Conservation (phyloP, 2,113 vertebrate genomes). For the Amazona guildingii region DNA sequence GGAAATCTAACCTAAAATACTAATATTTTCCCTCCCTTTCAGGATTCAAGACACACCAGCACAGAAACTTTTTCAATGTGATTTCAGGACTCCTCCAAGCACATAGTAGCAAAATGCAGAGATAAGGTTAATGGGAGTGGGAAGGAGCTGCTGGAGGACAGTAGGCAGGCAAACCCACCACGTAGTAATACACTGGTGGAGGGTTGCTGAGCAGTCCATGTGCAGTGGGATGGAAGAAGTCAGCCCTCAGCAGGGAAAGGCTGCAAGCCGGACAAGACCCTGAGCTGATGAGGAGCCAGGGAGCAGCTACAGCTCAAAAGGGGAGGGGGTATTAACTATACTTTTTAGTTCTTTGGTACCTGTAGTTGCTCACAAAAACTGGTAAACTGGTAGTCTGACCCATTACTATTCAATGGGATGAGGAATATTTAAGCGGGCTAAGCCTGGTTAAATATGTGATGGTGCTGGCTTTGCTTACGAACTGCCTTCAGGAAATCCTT, state of each 20-base stretch:
- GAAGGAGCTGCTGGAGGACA: not conserved
- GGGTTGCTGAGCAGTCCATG: not conserved
- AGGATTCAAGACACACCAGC: not conserved
- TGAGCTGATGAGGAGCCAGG: rapidly evolving
- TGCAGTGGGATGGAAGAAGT: not conserved
- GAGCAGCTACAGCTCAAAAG: not conserved
- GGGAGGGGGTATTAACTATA: not conserved
- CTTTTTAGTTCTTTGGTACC: not conserved
- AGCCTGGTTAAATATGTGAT: not conserved
- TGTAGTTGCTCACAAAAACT: not conserved
- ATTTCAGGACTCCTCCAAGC: not conserved
- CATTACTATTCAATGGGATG: not conserved
- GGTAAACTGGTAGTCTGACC: not conserved
- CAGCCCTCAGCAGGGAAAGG: not conserved
- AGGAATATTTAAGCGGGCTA: not conserved
- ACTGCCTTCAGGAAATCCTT: not conserved
- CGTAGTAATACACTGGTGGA: rapidly evolving
- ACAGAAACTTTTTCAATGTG: not conserved
- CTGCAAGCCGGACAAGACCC: not conserved
- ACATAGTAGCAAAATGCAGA: not conserved
- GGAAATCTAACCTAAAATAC: not conserved
- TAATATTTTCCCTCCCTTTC: not conserved
- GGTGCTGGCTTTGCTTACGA: not conserved
- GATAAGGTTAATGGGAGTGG: rapidly evolving
- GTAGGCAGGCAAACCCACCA: not conserved